A percentile compares a stretch with the other conserved stretches of the same genome.
phyloP scores from a whole-genome alignment of 2,797 vertebrate species.

The Anas georgica region DNA sequence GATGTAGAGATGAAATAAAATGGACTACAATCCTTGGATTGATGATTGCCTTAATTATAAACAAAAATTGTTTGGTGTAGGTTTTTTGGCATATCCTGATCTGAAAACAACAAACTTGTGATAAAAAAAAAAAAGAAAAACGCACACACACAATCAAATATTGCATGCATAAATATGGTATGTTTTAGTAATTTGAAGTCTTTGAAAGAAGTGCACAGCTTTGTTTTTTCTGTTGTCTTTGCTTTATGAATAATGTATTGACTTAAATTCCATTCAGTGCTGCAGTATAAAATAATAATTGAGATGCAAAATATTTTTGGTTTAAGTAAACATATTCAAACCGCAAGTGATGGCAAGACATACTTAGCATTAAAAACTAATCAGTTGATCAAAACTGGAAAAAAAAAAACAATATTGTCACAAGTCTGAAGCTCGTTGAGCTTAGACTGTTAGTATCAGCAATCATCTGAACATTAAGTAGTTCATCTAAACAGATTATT shows the following conservation, averaged over 20 bases:
- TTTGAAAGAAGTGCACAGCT: constrained; percentile 74
- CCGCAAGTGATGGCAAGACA: constrained; percentile 43
- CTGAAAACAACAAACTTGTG: constrained; percentile 78
- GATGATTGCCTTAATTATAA: constrained; percentile 85
- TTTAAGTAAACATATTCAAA: constrained; percentile 74
- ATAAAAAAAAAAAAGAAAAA: constrained; percentile 36
- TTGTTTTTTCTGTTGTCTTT: constrained; percentile 77
- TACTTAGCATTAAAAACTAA: constrained; percentile 57
- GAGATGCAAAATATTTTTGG: constrained; percentile 68
- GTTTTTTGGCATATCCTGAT: constrained; percentile 80
- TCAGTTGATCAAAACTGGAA: constrained; percentile 62
- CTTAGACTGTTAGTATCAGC: constrained; percentile 8
- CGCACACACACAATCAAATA: constrained; percentile 64
- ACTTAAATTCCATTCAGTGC: constrained; percentile 71
- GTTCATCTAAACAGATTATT: constrained; percentile 63
- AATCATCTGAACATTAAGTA: constrained; percentile 50
- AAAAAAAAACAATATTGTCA: constrained; percentile 28
- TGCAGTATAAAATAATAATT: constrained; percentile 70
- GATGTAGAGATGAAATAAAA: constrained; percentile 85
- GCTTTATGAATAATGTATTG: constrained; percentile 78
- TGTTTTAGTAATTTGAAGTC: constrained; percentile 74
- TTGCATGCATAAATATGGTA: constrained; percentile 78
- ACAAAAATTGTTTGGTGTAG: constrained; percentile 80
- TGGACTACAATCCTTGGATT: constrained; percentile 78
- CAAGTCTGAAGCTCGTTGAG: constrained; percentile 33